These are phyloP conservation scores for Acanthaster planci DNA, from an alignment of 35 echinoderm and acorn worm genomes.

Conservation along the genomic window DNA sequence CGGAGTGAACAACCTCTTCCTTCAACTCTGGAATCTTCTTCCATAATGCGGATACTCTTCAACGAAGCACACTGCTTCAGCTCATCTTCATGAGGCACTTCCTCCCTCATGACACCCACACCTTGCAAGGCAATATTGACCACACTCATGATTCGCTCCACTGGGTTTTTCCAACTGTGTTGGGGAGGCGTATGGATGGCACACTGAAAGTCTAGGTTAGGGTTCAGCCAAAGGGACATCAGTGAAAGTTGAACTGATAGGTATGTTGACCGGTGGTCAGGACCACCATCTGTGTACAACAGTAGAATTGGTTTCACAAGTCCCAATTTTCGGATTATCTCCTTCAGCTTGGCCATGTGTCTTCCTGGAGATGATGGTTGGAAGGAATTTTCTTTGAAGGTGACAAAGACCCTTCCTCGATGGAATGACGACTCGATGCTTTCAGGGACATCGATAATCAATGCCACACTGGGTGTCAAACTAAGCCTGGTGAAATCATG, in stretches of 20 bases:
- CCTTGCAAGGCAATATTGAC: conserved; percentile 39
- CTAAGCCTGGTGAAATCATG: conserved; percentile 61
- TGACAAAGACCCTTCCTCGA: conserved; percentile 9
- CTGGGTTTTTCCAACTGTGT: conserved; percentile 54
- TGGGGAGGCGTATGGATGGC: conserved; percentile 30
- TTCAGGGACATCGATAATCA: conserved; percentile 38
- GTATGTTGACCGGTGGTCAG: conserved; percentile 43
- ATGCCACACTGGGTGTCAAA: conserved; percentile 27
- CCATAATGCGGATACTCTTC: conserved; percentile 38
- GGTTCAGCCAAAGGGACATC: conserved; percentile 34
- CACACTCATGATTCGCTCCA: conserved; percentile 27
- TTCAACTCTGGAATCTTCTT: conserved; percentile 22
- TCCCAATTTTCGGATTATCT: background rate
- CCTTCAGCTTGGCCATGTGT: conserved; percentile 41
- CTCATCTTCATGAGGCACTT: conserved; percentile 26
- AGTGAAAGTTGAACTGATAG: conserved; percentile 20
- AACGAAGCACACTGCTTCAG: conserved; percentile 45
- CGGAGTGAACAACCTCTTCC: conserved; percentile 34
- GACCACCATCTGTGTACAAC: conserved; percentile 48
- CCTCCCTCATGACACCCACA: conserved; percentile 43
- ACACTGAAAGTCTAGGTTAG: conserved; percentile 28
- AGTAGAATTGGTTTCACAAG: conserved; percentile 42
- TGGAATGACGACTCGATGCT: conserved; percentile 32
- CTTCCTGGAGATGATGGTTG: conserved; percentile 48
- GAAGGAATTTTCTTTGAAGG: conserved; percentile 49